These are phyloP conservation scores for Clamator glandarius DNA, from an alignment of 2,797 vertebrate genomes.

Conservation along the genomic window DNA sequence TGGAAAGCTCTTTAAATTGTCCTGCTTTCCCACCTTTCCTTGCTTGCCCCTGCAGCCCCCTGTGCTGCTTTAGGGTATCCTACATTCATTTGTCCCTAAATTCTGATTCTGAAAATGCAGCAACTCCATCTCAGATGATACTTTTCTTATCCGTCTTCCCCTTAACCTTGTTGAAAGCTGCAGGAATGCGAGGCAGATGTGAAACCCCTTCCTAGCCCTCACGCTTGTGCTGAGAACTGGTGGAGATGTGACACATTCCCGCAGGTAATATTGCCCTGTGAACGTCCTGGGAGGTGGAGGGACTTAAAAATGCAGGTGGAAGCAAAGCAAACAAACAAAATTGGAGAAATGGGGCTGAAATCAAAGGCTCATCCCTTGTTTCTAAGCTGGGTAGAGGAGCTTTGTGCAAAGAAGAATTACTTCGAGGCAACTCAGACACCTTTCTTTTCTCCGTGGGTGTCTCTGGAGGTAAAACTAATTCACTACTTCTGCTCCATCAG, in stretches of 20 bases:
- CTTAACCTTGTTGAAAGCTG: not conserved
- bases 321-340: constrained; percentile 58
- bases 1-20: not conserved
- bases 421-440: constrained; percentile 18
- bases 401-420: constrained; percentile 13
- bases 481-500: constrained; percentile 19
- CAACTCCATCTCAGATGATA: not conserved
- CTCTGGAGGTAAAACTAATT: constrained; percentile 56
- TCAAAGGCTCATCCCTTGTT: not conserved
- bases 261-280: not conserved
- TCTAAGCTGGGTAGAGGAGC: not conserved
- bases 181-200: not conserved
- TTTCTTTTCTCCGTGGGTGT: constrained; percentile 29
- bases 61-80: not conserved
- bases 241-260: not conserved
- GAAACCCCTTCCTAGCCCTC: not conserved
- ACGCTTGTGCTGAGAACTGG: not conserved
- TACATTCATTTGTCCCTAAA: not conserved
- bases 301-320: not conserved
- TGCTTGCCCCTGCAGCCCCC: not conserved
- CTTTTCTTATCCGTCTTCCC: not conserved
- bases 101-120: not conserved
- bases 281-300: constrained; percentile 1
- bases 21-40: not conserved
- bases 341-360: not conserved